phyloP scores from a whole-genome alignment of 2,888 invertebrate species.

The Flexamia atlantica region DNA sequence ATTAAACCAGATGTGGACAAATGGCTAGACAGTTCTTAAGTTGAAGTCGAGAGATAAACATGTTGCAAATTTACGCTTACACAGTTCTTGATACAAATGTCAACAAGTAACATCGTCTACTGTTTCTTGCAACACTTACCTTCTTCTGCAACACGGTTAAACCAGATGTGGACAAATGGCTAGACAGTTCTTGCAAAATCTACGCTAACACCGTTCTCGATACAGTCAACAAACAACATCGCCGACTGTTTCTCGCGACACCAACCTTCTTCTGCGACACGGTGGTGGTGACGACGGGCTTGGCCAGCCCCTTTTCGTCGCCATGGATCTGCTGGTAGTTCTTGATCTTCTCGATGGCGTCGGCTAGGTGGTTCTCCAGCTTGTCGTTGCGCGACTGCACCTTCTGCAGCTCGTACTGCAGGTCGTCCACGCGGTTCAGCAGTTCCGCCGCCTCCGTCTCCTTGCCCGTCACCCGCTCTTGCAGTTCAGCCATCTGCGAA shows the following conservation, averaged over 20 bases:
- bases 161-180: background rate
- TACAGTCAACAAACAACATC: no score
- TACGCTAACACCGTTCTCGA: no score
- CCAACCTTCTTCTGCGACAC: constrained; percentile 80
- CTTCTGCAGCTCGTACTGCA: constrained; percentile 95
- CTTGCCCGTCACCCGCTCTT: constrained; percentile 92
- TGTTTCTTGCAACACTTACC: no score
- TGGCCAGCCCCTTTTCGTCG: constrained; percentile 78
- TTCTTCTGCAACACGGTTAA: no score
- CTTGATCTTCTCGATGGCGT: constrained; percentile 94
- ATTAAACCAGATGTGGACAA: no score
- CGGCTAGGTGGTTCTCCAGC: constrained; percentile 93
- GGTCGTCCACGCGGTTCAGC: constrained; percentile 96
- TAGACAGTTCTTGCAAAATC: background rate
- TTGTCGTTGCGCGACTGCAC: constrained; percentile 93
- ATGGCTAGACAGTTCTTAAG: no score
- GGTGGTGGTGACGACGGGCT: constrained; percentile 74
- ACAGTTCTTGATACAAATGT: no score
- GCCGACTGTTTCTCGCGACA: no score
- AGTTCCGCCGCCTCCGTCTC: constrained; percentile 97
- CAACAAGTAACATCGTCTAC: no score
- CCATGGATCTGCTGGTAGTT: constrained; percentile 90
- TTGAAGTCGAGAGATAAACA: no score
- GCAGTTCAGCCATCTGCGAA: constrained; percentile 85
- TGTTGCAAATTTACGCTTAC: no score